A percentile compares a stretch with the other conserved stretches of the same genome.
phyloP scores from a whole-genome alignment of 2,797 vertebrate species.

The Nyctalus aviator region DNA sequence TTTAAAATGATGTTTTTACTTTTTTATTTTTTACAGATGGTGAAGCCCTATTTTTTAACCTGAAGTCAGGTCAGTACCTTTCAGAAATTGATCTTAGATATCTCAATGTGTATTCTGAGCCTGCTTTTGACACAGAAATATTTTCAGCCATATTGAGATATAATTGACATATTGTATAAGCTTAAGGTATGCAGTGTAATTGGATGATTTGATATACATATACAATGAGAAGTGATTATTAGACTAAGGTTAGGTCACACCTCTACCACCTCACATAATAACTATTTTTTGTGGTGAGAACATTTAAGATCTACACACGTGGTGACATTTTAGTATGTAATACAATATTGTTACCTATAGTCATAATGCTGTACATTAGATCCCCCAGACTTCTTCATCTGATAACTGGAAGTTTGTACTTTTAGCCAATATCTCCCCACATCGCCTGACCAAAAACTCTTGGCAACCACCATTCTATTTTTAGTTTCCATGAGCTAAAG shows the following conservation, averaged over 20 bases:
- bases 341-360: background rate
- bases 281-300: background rate
- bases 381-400: background rate
- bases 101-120: background rate
- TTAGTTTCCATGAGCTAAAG: background rate
- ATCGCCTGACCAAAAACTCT: background rate
- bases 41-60: background rate
- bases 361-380: background rate
- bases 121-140: background rate
- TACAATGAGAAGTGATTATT: background rate
- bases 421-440: background rate
- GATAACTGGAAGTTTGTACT: background rate
- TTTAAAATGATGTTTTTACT: slow-evolving; percentile 14
- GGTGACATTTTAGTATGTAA: background rate
- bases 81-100: background rate
- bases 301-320: background rate
- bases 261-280: background rate
- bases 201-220: background rate
- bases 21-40: slow-evolving; percentile 58
- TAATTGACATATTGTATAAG: background rate
- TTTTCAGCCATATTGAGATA: background rate
- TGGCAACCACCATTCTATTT: background rate
- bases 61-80: slow-evolving; percentile 52
- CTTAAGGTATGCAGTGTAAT: background rate
- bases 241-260: background rate